A percentile compares a stretch with the other conserved stretches of the same genome.
Evolutionary conservation across 2,888 invertebrate genomes (phyloP).

Genomic region (Sinotaia quadrata): DNA sequence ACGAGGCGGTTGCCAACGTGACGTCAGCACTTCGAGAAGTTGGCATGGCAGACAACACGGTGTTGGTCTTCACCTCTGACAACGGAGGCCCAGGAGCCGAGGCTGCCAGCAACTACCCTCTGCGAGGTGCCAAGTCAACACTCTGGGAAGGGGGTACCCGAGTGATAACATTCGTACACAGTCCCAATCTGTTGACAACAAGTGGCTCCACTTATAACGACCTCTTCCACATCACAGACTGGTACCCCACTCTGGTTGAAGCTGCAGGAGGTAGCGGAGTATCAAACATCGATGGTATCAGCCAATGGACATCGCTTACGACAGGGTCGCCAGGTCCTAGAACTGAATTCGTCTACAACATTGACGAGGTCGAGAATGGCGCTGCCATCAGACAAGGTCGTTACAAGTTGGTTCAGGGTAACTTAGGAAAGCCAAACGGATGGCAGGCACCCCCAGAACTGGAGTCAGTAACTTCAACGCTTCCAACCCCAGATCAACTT

Average conservation of each 20-base stretch:
- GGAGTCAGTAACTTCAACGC: background rate
- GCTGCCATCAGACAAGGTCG: constrained; percentile 5
- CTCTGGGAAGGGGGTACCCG: constrained; percentile 86
- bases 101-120: constrained; percentile 71
- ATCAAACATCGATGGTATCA: constrained; percentile 12
- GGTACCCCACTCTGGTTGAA: constrained; percentile 9
- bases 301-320: constrained; percentile 6
- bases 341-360: constrained; percentile 13
- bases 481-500: background rate
- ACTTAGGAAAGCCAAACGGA: background rate
- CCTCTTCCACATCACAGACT: constrained; percentile 5
- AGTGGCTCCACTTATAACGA: background rate
- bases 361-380: constrained; percentile 6
- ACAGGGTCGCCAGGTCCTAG: constrained; percentile 2
- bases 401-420: constrained; percentile 6
- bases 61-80: constrained; percentile 5
- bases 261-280: background rate
- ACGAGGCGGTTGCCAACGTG: constrained; percentile 10
- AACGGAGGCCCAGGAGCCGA: constrained; percentile 52
- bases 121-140: constrained; percentile 79
- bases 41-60: constrained; percentile 12
- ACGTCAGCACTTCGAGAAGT: background rate
- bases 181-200: constrained; percentile 69
- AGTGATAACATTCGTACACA: constrained; percentile 70
- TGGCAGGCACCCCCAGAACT: constrained; percentile 6